phyloP scores from a whole-genome alignment of 2,113 vertebrate genomes.

The Sinocyclocheilus anophthalmus region DNA sequence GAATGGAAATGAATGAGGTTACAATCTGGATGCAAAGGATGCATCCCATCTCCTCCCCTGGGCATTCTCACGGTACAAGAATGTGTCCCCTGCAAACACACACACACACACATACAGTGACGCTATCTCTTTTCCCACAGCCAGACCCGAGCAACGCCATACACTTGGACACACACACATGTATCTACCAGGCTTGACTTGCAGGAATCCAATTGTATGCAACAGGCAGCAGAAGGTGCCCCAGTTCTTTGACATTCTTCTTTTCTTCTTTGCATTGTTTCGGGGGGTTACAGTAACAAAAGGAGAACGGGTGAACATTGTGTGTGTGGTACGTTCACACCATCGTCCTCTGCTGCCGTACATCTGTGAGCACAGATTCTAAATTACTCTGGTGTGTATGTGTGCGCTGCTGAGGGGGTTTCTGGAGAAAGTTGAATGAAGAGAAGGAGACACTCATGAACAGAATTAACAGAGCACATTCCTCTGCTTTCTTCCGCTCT shows the following conservation, averaged over 20 bases:
- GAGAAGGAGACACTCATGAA: conserved; percentile 79
- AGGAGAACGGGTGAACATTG: conserved; percentile 63
- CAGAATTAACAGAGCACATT: conserved; percentile 79
- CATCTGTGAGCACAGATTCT: neutral
- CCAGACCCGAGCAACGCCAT: neutral
- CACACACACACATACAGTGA: conserved; percentile 31
- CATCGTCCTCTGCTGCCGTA: conserved; percentile 49
- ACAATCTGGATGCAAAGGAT: conserved; percentile 51
- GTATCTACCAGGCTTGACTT: conserved; percentile 62
- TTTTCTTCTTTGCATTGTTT: conserved; percentile 64
- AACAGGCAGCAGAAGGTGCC: conserved; percentile 73
- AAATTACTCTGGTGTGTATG: conserved; percentile 14
- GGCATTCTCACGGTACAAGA: conserved; percentile 72
- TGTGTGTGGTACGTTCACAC: conserved; percentile 64
- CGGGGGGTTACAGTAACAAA: conserved; percentile 62
- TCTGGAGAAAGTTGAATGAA: conserved; percentile 72
- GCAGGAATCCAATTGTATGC: conserved; percentile 71
- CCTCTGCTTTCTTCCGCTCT: conserved; percentile 67
- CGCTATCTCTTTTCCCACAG: conserved; percentile 45
- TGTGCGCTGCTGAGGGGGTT: conserved; percentile 62
- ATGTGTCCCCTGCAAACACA: conserved; percentile 64
- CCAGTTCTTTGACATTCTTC: conserved; percentile 76
- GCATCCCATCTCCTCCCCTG: conserved; percentile 59
- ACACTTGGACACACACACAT: conserved; percentile 38
- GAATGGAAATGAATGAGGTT: conserved; percentile 14